Evolutionary conservation across 2,113 vertebrate species (phyloP), one percentile per base, ranked within the genome.

Genomic region (Tetrax tetrax): DNA sequence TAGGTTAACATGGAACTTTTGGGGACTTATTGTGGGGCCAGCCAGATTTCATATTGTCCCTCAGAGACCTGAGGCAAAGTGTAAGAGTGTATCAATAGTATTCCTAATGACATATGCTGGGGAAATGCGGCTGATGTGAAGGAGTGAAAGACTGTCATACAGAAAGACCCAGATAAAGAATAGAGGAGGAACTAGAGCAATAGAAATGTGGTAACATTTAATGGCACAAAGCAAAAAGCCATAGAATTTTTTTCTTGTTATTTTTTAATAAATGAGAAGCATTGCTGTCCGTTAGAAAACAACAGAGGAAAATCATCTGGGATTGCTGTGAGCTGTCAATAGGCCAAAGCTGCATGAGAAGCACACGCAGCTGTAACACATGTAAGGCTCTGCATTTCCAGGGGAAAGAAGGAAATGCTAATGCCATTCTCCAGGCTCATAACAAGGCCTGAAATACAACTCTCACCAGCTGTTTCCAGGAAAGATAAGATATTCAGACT

Each of bases 401-500:
- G 60, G 35, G 29, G 9, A 69, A 94, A 84, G 13, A 87, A 27
- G 70, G 9, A 87, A 84, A 78, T 68, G 24, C 3, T 84, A 84
- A 35, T 60, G 18, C 48, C 12, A 8, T 91, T 91, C 48, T 85
- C 38, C 78, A 91, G 75, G 70, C 61, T 88, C 43, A 35, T 31
- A 90, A 85, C 45, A 87, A 87, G 87, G 61, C 29, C 84, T 93
- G 87, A 95, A 94, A 97, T 56, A 82, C 38, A 79, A 90, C 37
- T 76, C 90, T 85, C 35, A 64, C 48, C 88, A 91, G 53, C 70
- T 94, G 82, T 82, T 91, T 90, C 65, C 78, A 64, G 61, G 70
- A 82, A 79, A 82, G 20, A 43, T 47, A 83, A 84, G 33, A 61
- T 75, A 82, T 54, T 82, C 48, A 54, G 13, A 23, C 17, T 68